Base-by-base conservation (phyloP, 2,113 vertebrate species). In the Tetraodon nigroviridis region DNA sequence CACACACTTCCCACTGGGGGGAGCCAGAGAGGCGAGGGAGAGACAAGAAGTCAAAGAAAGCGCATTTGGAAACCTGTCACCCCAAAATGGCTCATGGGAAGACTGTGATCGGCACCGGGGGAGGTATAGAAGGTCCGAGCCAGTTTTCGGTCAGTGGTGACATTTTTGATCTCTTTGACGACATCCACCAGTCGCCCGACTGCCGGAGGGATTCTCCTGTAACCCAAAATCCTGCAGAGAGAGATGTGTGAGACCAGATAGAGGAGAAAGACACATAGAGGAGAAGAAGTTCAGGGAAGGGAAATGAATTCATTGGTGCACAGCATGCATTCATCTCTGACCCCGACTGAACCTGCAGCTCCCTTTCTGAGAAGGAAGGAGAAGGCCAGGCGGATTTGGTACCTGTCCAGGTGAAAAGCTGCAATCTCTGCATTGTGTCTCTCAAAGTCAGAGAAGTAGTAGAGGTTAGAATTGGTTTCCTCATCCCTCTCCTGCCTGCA, bases 361-460 rank as follows among this genome's bases (percentile, higher is more conserved):
- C 95, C 92, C 3, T 47, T 92, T 84, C 73, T 95, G 93, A 58
- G 94, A 95, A 91, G 0, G 93, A 94, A 96, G 80, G 92, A 94
- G 24, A 93, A 90, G 73, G 8, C 87, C 76, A 93, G 92, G 73
- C 93, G 93, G 58, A 11, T 13, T 16, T 22, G 52, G 14, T 86
- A 94, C 93, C 92, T 92, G 90, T 94, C 92, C 37, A 94, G 84
- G 68, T 94, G 94, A 75, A 94, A 95, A 42, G 93, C 93, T 61
- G 89, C 83, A 0, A 93, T 93, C 83, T 96, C 93, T 0, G 92
- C 91, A 0, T 93, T 93, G 85, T 95, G 94, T 58, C 93, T 87
- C 65, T 95, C 93, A 70, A 95, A 95, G 83, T 95, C 92, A 0
- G 94, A 95, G 88, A 96, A 94, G 80, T 93, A 97, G 83, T 93